Percentiles rank a stretch among this genome's conserved stretches.
Conservation (phyloP, 2,797 vertebrate species). For the Saxicola maurus region DNA sequence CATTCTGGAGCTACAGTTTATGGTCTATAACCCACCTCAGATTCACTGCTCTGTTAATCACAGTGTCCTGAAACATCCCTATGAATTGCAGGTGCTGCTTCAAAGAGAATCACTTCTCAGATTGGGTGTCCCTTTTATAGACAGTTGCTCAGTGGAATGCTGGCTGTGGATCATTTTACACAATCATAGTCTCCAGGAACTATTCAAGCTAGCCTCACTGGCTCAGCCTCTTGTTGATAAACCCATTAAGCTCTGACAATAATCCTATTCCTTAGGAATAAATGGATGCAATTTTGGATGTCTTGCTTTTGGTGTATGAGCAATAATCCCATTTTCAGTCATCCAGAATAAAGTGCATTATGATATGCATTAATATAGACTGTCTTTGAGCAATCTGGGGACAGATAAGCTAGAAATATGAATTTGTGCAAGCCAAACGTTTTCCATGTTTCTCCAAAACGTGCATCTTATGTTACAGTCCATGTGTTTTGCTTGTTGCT, state of each 20-base stretch:
- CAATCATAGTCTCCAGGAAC: neutral
- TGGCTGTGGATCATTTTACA: neutral
- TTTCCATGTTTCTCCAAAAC: neutral
- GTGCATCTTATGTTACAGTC: neutral
- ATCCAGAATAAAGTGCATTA: slow-evolving; percentile 27
- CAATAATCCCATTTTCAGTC: slow-evolving; percentile 46
- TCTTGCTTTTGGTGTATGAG: slow-evolving; percentile 3
- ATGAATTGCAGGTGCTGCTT: neutral
- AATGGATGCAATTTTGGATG: neutral
- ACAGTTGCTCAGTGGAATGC: neutral
- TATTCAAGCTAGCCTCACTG: neutral
- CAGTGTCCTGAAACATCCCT: neutral
- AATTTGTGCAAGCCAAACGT: neutral
- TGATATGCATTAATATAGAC: neutral
- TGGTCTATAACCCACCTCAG: neutral
- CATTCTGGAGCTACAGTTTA: neutral
- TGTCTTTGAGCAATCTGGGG: neutral
- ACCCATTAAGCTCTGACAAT: neutral
- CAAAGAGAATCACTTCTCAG: neutral
- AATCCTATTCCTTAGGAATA: neutral
- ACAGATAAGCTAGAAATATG: neutral
- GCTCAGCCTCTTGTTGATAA: neutral
- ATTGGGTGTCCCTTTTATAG: neutral
- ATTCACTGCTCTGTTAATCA: neutral
- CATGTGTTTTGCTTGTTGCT: neutral